These are phyloP conservation scores for Drosophila littoralis DNA, from an alignment of 1,140 invertebrate species.

Conservation along the genomic window DNA sequence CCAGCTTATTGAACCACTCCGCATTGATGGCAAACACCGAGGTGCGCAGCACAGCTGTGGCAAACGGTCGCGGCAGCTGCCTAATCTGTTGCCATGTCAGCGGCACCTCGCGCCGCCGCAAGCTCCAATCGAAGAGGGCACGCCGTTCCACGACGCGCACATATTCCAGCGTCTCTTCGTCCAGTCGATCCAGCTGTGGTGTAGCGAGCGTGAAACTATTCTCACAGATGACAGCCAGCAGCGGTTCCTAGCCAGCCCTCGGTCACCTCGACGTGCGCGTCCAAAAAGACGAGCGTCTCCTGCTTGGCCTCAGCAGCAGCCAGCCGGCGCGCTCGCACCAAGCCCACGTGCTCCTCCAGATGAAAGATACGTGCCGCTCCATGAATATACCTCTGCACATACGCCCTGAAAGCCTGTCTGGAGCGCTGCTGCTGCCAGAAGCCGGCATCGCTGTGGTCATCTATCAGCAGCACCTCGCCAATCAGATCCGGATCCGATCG, in stretches of 20 bases:
- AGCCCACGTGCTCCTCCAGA: constrained; percentile 89
- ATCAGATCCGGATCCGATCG: constrained; percentile 91
- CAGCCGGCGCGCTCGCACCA: constrained; percentile 93
- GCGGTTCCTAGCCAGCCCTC: constrained; percentile 91
- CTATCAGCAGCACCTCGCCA: constrained; percentile 95
- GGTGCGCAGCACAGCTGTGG: constrained; percentile 94
- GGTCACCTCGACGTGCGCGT: constrained; percentile 95
- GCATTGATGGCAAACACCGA: constrained; percentile 94
- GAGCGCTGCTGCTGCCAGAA: constrained; percentile 62
- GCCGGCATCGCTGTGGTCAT: constrained; percentile 90
- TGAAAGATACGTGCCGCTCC: constrained; percentile 88
- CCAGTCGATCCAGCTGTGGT: constrained; percentile 90
- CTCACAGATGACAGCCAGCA: constrained; percentile 88
- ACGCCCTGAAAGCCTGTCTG: constrained; percentile 87
- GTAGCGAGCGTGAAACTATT: constrained; percentile 91
- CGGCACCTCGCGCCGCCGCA: constrained; percentile 90
- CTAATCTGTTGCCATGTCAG: constrained; percentile 91
- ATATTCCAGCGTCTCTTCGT: constrained; percentile 45
- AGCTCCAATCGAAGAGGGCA: constrained; percentile 96
- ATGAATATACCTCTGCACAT: background rate
- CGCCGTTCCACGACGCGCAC: constrained; percentile 85
- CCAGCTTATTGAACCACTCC: constrained; percentile 96
- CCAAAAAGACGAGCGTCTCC: constrained; percentile 94
- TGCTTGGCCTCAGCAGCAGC: constrained; percentile 91
- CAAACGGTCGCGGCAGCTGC: constrained; percentile 89